Base-by-base conservation (phyloP, 2,113 vertebrate species). In the Chloropsis hardwickii region DNA sequence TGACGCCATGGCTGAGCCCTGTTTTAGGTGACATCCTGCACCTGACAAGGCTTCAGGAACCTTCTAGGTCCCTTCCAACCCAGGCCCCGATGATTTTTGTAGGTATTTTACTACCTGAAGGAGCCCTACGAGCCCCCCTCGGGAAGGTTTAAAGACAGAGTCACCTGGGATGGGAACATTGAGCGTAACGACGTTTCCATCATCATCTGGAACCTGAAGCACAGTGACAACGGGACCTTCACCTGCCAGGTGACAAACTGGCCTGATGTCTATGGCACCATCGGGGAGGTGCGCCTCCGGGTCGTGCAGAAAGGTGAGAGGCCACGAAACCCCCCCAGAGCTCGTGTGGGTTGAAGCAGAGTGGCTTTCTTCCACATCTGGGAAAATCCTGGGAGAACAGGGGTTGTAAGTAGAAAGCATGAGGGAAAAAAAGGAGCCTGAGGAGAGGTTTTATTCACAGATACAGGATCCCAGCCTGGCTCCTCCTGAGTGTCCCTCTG, bases 231-330 rank as follows among this genome's bases (percentile, higher is more conserved):
- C 0, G 99, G 99, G 19, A 99, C 99, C 0, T 99, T 99, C 94
- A 98, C 97, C 81, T 99, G 99, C 92, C 98, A 98, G 90, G 99
- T 99, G 83, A 99, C 98, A 96, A 99, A 99, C 95, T 98, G 98
- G 0, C 99, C 99, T 0, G 99, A 99, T 1, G 98, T 99, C 2
- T 98, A 99, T 1, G 99, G 99, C 35, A 81, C 95, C 0, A 88
- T 98, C 0, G 99, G 99, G 31, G 97, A 99, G 91, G 98, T 99
- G 91, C 89, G 89, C 5, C 98, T 99, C 29, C 97, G 96, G 2
- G 99, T 99, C 0, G 99, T 98, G 78, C 95, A 97, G 61, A 98
- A 96, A 90, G 98, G 98, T 98, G 95, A 85, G 94, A 92, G 42
- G 39, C 15, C 12, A 4, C 37, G 56, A 25, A 51, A 17, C 11